phyloP scores from a whole-genome alignment of 1,140 invertebrate genomes.

The Hylaeus anthracinus region DNA sequence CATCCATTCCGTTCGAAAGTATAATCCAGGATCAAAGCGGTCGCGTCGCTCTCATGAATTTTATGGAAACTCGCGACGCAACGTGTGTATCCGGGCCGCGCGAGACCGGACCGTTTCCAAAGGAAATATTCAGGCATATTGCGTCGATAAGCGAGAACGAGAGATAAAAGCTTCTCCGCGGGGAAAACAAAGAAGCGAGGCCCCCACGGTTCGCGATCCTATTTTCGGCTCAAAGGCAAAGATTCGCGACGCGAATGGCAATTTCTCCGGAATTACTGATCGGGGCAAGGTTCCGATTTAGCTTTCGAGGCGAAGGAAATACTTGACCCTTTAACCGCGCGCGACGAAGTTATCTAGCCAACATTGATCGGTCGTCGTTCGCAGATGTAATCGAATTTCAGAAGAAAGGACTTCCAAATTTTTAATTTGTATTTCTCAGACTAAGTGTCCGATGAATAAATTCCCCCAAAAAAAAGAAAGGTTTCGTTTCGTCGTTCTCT shows the following conservation, averaged over 20 bases:
- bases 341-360: no score
- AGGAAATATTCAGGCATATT: slow-evolving; percentile 3
- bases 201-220: not conserved
- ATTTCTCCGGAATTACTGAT: slow-evolving; percentile 17
- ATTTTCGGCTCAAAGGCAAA: not conserved
- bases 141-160: slow-evolving; percentile 20
- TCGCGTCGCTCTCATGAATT: not conserved
- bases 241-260: slow-evolving; percentile 5
- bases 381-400: no score
- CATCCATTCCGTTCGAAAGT: not conserved
- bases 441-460: no score
- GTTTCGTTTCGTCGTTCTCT: no score
- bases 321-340: no score
- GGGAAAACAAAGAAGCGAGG: not conserved
- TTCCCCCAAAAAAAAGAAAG: no score
- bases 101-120: not conserved
- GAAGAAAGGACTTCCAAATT: no score
- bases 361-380: no score
- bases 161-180: not conserved
- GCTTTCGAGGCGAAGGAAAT: no score
- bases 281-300: not conserved
- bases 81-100: no score
- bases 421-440: no score
- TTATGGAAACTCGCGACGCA: not conserved
- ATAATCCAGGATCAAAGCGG: no score